Conservation (phyloP, 2,797 vertebrate genomes). For the Peromyscus melanophrys region DNA sequence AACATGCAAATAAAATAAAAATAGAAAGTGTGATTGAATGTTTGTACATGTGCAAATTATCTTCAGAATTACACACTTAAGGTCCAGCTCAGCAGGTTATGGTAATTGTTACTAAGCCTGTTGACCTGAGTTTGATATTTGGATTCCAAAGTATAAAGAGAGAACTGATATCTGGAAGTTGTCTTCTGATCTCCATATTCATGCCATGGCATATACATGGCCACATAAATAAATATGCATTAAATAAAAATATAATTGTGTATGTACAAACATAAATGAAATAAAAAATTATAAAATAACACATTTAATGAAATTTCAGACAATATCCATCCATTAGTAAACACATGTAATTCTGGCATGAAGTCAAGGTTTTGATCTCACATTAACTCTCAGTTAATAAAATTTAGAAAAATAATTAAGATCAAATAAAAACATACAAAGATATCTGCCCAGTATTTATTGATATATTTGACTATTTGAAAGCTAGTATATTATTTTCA, state of each 20-base stretch:
- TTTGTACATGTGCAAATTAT: not conserved
- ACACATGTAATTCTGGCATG: not conserved
- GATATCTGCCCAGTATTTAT: not conserved
- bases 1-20: not conserved
- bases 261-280: not conserved
- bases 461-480: not conserved
- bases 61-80: not conserved
- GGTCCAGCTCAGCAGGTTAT: not conserved
- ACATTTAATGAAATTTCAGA: not conserved
- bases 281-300: not conserved
- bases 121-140: not conserved
- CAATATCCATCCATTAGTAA: not conserved
- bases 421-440: not conserved
- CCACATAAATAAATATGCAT: not conserved
- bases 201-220: not conserved
- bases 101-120: not conserved
- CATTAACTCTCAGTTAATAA: not conserved
- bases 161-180: not conserved
- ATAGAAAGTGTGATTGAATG: not conserved
- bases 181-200: not conserved
- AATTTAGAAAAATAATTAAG: slow-evolving; percentile 3
- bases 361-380: not conserved
- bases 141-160: not conserved
- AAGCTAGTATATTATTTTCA: not conserved
- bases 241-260: not conserved